Evolutionary conservation across 1,140 invertebrate genomes (phyloP).

Genomic region (Papilio xuthus): DNA sequence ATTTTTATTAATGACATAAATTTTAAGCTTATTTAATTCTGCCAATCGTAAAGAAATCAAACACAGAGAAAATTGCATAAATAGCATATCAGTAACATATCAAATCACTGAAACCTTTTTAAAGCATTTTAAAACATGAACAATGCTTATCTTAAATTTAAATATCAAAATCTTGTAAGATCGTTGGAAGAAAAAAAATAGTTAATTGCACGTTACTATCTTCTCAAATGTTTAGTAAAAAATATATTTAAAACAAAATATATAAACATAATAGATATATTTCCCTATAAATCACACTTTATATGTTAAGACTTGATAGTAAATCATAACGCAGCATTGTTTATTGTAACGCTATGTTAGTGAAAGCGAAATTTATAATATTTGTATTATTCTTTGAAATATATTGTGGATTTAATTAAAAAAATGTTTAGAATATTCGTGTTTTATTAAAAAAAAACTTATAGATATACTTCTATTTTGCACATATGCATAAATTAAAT

Average conservation of each 20-base stretch:
- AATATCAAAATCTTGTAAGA: too few relatives aligned
- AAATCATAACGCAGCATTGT: conserved; percentile 60
- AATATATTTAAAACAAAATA: conserved; percentile 50
- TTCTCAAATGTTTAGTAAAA: conserved; percentile 47
- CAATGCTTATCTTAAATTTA: too few relatives aligned
- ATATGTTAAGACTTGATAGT: conserved; percentile 62
- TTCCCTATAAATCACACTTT: conserved; percentile 58
- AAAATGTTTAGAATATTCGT: conserved; percentile 70
- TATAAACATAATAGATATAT: conserved; percentile 55
- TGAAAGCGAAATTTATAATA: conserved; percentile 77
- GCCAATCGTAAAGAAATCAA: neutral
- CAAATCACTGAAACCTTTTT: neutral
- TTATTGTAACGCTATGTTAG: conserved; percentile 67
- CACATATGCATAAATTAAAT: neutral
- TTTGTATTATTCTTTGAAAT: conserved; percentile 81
- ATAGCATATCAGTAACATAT: conserved; percentile 1
- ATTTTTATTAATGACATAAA: neutral
- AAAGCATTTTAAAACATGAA: neutral
- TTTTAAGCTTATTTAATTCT: too few relatives aligned
- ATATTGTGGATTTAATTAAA: conserved; percentile 81
- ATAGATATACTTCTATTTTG: neutral
- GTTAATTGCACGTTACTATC: conserved; percentile 53
- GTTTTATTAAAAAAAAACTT: conserved; percentile 54
- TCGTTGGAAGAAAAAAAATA: conserved; percentile 24
- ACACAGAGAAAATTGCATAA: neutral